These are phyloP conservation scores for Oophaga sylvatica DNA, from an alignment of 2,797 vertebrate genomes.

Conservation along the genomic window DNA sequence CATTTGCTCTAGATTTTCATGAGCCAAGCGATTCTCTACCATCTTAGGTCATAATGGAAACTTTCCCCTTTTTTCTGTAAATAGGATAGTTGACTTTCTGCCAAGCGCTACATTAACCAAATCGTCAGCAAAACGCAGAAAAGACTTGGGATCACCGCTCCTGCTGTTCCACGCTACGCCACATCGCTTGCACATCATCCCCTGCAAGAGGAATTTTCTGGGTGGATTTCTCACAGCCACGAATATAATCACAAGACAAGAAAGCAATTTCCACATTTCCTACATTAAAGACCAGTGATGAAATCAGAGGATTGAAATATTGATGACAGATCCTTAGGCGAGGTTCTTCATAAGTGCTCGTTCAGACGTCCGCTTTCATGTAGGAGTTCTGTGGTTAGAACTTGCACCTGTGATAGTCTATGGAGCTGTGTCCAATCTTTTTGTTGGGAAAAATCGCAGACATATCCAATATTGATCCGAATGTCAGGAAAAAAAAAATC, in stretches of 20 bases:
- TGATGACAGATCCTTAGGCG: no score
- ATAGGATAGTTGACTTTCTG: constrained; percentile 43
- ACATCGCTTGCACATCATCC: constrained; percentile 12
- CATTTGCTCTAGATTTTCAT: constrained; percentile 29
- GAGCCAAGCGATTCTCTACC: constrained; percentile 32
- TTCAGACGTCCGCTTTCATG: no score
- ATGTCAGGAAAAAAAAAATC: no score
- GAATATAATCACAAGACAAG: constrained; percentile 6
- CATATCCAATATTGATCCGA: no score
- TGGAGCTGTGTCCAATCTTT: no score
- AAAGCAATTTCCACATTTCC: not conserved
- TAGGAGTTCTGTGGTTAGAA: no score
- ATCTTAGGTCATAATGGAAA: constrained; percentile 51
- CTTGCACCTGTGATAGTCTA: no score
- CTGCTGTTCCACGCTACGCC: not conserved
- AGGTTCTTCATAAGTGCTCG: no score
- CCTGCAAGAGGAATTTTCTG: constrained; percentile 32
- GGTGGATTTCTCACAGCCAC: constrained; percentile 33
- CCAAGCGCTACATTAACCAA: constrained; percentile 52
- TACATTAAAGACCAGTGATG: not conserved
- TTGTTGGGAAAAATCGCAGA: no score
- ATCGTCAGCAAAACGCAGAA: constrained; percentile 27
- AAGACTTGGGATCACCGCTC: constrained; percentile 31
- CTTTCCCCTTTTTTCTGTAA: constrained; percentile 46
- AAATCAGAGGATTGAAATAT: no score